phyloP scores from a whole-genome alignment of 92 coral and sea anemone species.

The Porites evermanni region DNA sequence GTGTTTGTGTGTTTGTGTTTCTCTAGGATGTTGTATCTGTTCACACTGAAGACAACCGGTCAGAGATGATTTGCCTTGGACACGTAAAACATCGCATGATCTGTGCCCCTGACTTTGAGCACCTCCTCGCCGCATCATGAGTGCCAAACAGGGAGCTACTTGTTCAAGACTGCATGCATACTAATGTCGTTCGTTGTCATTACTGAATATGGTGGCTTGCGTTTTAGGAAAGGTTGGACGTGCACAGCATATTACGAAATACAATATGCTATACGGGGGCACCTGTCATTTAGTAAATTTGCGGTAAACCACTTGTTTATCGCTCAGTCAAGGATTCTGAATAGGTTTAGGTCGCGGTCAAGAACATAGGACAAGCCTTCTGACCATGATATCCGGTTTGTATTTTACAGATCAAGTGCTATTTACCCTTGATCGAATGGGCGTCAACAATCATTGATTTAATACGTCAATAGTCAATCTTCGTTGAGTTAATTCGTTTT shows the following conservation, averaged over 20 bases:
- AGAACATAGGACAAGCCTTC: neutral
- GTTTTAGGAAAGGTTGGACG: neutral
- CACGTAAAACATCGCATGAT: constrained; percentile 92
- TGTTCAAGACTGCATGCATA: too few species aligned
- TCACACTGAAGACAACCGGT: constrained; percentile 81
- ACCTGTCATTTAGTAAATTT: neutral
- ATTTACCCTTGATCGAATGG: neutral
- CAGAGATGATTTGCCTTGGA: constrained; percentile 90
- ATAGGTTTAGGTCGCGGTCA: neutral
- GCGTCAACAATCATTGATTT: too few species aligned
- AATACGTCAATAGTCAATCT: too few species aligned
- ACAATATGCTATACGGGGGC: neutral
- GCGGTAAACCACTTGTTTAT: constrained; percentile 2
- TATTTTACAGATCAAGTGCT: neutral
- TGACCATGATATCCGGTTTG: neutral
- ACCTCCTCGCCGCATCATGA: constrained; percentile 61
- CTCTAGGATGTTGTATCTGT: constrained; percentile 89
- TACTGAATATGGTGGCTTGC: neutral
- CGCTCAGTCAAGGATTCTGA: neutral
- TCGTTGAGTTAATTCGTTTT: too few species aligned
- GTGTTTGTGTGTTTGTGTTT: neutral
- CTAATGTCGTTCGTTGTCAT: neutral
- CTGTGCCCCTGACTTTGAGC: constrained; percentile 97
- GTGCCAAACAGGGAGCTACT: neutral
- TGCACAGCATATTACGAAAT: neutral